A percentile compares a stretch with the other conserved stretches of the same genome.
These are phyloP conservation scores for Ephialtes manifestator DNA, from an alignment of 2,888 invertebrate genomes.

Conservation along the genomic window DNA sequence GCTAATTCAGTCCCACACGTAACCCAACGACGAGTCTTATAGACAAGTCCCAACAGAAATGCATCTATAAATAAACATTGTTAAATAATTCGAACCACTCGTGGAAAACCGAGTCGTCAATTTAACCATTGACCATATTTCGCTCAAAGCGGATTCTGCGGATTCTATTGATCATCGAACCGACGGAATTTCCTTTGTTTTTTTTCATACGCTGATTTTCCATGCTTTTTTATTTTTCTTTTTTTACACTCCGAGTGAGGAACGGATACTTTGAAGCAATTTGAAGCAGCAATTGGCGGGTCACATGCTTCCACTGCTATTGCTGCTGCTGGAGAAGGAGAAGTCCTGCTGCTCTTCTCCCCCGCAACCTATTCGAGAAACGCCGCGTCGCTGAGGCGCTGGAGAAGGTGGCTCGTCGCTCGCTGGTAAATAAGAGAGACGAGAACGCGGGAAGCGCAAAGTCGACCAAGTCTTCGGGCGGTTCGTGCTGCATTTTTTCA, in stretches of 20 bases:
- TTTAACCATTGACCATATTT: background rate
- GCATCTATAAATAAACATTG: background rate
- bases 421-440: slow-evolving; percentile 74
- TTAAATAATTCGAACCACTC: background rate
- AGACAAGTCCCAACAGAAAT: background rate
- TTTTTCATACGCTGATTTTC: too few species aligned
- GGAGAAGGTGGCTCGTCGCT: slow-evolving; percentile 69
- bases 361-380: slow-evolving; percentile 30
- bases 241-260: background rate
- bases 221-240: background rate
- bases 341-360: slow-evolving; percentile 45
- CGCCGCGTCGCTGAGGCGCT: slow-evolving; percentile 34
- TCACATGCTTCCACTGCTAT: background rate
- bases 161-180: too few species aligned
- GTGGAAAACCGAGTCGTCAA: background rate
- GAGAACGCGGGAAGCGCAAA: slow-evolving; percentile 70
- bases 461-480: slow-evolving; percentile 73
- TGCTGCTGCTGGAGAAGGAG: slow-evolving; percentile 24
- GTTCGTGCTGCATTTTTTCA: slow-evolving; percentile 34
- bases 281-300: background rate
- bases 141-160: background rate
- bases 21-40: slow-evolving; percentile 6
- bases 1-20: slow-evolving; percentile 40
- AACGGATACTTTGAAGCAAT: background rate
- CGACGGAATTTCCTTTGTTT: too few species aligned